Percentiles rank a stretch among this genome's conserved stretches.
phyloP scores from a whole-genome alignment of 2,797 vertebrate species.

The Ctenopoma multispine region DNA sequence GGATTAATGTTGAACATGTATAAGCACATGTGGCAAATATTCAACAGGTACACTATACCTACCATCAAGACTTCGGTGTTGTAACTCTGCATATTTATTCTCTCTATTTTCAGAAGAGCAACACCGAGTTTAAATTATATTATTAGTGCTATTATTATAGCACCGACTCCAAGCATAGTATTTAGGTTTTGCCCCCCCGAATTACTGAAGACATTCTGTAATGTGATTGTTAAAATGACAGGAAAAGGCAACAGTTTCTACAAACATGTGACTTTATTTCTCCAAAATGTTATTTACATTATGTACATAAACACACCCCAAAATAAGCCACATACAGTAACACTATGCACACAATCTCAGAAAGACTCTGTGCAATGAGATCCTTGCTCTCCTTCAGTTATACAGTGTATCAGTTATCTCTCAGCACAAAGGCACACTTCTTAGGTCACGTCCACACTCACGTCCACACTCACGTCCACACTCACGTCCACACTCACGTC shows the following conservation, averaged over 20 bases:
- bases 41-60: too few relatives aligned
- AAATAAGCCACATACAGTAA: constrained; percentile 60
- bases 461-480: not conserved
- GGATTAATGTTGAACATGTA: not conserved
- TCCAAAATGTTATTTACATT: constrained; percentile 77
- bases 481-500: too few relatives aligned
- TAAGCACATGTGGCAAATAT: not conserved
- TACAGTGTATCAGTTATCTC: constrained; percentile 79
- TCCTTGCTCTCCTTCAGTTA: constrained; percentile 63
- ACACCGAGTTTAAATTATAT: too few relatives aligned
- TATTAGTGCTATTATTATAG: too few relatives aligned
- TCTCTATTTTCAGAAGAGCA: too few relatives aligned
- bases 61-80: too few relatives aligned
- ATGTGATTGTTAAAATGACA: not conserved
- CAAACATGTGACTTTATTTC: constrained; percentile 75
- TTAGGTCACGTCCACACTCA: constrained; percentile 30
- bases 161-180: too few relatives aligned
- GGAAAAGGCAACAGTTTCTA: constrained; percentile 35
- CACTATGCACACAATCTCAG: constrained; percentile 54
- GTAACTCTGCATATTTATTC: too few relatives aligned
- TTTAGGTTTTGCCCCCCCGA: too few relatives aligned
- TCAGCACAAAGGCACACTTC: constrained; percentile 76
- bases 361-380: constrained; percentile 55
- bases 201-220: too few relatives aligned
- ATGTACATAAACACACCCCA: constrained; percentile 76